These are phyloP conservation scores for Macropodus opercularis DNA, from an alignment of 2,797 vertebrate genomes.

Conservation along the genomic window DNA sequence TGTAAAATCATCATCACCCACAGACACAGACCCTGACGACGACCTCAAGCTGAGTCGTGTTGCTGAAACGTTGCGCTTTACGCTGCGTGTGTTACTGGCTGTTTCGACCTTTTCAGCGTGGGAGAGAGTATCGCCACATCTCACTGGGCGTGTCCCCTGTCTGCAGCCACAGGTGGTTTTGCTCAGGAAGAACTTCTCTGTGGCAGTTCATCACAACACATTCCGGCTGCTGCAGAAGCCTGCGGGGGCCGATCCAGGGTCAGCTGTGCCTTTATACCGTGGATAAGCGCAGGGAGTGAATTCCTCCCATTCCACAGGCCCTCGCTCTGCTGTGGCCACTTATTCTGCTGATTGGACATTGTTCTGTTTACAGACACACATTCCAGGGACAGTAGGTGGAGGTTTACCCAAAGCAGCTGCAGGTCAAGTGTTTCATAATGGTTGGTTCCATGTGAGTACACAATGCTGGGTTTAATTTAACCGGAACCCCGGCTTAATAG, in stretches of 20 bases:
- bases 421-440: background rate
- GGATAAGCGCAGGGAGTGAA: background rate
- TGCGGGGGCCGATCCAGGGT: background rate
- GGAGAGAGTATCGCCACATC: background rate
- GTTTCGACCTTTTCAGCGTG: too few species aligned
- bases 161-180: constrained; percentile 10
- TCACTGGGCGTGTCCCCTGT: background rate
- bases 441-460: too few species aligned
- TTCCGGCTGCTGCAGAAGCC: background rate
- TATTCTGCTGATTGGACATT: constrained; percentile 9
- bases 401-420: background rate
- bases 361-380: constrained; percentile 13
- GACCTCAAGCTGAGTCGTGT: too few species aligned
- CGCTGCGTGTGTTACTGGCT: too few species aligned
- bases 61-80: too few species aligned
- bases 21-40: too few species aligned
- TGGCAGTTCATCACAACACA: background rate
- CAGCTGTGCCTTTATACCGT: background rate
- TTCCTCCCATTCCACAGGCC: constrained; percentile 43
- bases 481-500: too few species aligned
- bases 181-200: constrained; percentile 1
- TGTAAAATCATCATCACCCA: too few species aligned
- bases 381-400: background rate
- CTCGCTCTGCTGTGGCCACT: background rate
- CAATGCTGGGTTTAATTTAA: too few species aligned